These are phyloP conservation scores for Sylvilagus floridanus DNA, from an alignment of 2,797 vertebrate genomes.

Conservation along the genomic window DNA sequence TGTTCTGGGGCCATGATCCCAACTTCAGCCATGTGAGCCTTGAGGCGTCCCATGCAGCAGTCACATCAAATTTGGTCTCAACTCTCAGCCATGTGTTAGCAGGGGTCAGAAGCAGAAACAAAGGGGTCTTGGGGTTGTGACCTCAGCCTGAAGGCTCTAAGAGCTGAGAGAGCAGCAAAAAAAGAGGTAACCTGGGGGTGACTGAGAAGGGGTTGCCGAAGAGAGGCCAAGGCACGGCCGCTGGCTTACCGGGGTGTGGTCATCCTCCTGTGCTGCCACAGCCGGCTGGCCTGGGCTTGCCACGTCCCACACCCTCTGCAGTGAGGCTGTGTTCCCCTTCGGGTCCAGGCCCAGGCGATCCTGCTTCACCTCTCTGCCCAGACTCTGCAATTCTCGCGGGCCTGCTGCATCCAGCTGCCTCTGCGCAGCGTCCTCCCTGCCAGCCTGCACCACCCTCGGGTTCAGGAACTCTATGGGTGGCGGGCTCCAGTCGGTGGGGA, in stretches of 20 bases:
- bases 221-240: neutral
- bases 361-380: neutral
- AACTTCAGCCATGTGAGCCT: neutral
- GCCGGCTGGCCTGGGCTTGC: neutral
- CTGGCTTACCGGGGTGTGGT: neutral
- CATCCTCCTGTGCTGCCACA: rapidly evolving
- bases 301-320: neutral
- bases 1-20: neutral
- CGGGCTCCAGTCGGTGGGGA: slow-evolving; percentile 76
- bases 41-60: neutral
- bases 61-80: neutral
- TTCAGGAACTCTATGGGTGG: slow-evolving; percentile 74
- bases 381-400: neutral
- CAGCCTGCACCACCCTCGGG: rapidly evolving
- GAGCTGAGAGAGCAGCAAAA: too few relatives aligned
- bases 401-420: rapidly evolving
- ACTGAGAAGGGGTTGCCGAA: neutral
- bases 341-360: neutral
- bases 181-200: neutral
- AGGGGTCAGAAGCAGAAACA: neutral
- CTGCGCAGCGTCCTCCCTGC: rapidly evolving
- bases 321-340: rapidly evolving
- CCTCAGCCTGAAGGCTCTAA: neutral
- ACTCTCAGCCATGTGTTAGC: neutral
- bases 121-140: neutral